Base-by-base conservation (phyloP, 2,113 vertebrate genomes). In the Hydropotes inermis region DNA sequence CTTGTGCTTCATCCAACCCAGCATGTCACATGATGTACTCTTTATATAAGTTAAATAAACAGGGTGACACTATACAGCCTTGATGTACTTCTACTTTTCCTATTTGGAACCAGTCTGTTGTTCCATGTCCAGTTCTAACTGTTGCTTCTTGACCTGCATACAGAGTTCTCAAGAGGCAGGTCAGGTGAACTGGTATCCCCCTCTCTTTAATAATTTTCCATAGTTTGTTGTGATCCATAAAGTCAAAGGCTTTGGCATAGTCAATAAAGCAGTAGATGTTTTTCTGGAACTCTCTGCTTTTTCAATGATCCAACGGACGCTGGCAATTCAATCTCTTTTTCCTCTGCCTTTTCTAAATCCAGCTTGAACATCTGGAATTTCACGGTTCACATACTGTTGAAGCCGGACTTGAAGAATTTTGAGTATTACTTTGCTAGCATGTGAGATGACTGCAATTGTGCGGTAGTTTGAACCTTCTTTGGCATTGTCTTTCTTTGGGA, bases 1-100 rank as follows among this genome's bases (percentile, higher is more conserved):
- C 64, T 67, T 70, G n/a, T 21, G 64, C 64, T 36, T 70, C 64
- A 21, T n/a, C n/a, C n/a, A 70, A 10, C 4, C 17, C 0, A 0
- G n/a, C n/a, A 11, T 70, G 11, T 70, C n/a, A 11, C 64, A 70
- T 70, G 2, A 36, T 5, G n/a, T 36, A 36, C 17, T 36, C 17
- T 36, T 16, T 33, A n/a, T n/a, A 19, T n/a, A n/a, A 67, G 16
- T 67, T 67, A 67, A 70, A 70, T 70, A 70, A 70, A 5, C n/a
- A 36, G n/a, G n/a, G n/a, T 70, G 64, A 70, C 64, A 70, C 36
- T 70, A 36, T 70, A 36, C 17, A 70, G n/a, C n/a, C 17, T 70
- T 70, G 17, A 21, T 21, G 9, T 36, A 36, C 17, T 70, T n/a
- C n/a, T n/a, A n/a, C n/a, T 36, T 36, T 70, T n/a, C 33, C 64